Percentiles rank a stretch among this genome's conserved stretches.
phyloP scores from a whole-genome alignment of 2,113 vertebrate species.

The Nothobranchius kuhntae region DNA sequence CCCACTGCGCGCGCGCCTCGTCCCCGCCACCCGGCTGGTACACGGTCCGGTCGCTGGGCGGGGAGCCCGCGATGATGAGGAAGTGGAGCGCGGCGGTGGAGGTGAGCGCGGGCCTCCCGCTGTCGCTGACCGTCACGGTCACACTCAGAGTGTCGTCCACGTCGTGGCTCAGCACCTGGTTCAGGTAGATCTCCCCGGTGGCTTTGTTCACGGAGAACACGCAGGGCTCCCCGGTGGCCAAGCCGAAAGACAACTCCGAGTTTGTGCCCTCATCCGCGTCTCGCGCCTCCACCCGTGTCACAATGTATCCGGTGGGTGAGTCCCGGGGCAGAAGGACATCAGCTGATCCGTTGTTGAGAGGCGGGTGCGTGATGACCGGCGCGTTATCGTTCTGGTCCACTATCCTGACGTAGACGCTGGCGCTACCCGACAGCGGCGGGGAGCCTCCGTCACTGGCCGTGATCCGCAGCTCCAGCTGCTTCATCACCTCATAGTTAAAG shows the following conservation, averaged over 20 bases:
- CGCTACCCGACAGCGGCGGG: constrained; percentile 86
- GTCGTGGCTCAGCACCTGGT: constrained; percentile 85
- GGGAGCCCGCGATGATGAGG: constrained; percentile 82
- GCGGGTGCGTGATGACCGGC: constrained; percentile 85
- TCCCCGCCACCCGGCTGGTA: constrained; percentile 69
- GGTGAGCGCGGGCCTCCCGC: constrained; percentile 86
- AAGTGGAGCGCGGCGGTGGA: constrained; percentile 87
- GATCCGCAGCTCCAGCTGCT: constrained; percentile 88
- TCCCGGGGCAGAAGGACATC: constrained; percentile 86
- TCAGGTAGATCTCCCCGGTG: constrained; percentile 90
- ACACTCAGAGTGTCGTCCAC: constrained; percentile 84
- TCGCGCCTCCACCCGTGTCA: constrained; percentile 87
- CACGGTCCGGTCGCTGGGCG: constrained; percentile 80
- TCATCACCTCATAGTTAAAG: constrained; percentile 92
- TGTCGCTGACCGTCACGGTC: constrained; percentile 87
- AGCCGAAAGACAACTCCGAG: constrained; percentile 84
- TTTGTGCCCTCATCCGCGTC: constrained; percentile 92
- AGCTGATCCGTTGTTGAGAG: constrained; percentile 85
- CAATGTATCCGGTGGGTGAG: constrained; percentile 82
- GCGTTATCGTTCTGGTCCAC: constrained; percentile 95
- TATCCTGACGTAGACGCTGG: constrained; percentile 85
- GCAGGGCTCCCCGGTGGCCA: constrained; percentile 78
- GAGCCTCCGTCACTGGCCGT: constrained; percentile 89
- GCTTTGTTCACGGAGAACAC: constrained; percentile 86
- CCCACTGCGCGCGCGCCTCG: constrained; percentile 82